phyloP scores from a whole-genome alignment of 1,140 invertebrate species.

The Medauroidea extradentata region DNA sequence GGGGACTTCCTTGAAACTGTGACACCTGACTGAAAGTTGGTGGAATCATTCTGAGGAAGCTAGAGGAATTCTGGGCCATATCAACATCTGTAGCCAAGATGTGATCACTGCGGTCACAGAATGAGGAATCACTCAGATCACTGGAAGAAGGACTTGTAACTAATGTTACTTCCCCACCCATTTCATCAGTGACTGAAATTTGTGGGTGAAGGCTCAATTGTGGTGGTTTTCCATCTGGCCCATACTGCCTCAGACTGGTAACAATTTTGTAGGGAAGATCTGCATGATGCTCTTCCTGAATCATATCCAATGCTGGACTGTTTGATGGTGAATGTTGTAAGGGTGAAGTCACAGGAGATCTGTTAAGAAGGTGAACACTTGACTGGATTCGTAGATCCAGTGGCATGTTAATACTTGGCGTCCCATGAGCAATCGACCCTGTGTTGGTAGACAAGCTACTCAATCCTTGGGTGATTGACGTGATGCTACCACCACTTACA shows the following conservation, averaged over 20 bases:
- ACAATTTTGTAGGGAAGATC: conserved; percentile 45
- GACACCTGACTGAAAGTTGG: no score
- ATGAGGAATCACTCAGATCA: no score
- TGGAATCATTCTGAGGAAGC: no score
- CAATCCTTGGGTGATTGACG: conserved; percentile 42
- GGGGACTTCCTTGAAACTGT: no score
- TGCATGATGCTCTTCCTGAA: conserved; percentile 73
- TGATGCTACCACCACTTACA: conserved; percentile 24
- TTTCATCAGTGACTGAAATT: conserved; percentile 85
- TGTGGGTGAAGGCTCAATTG: conserved; percentile 54
- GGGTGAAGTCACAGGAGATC: conserved; percentile 47
- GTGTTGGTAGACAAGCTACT: conserved; percentile 35
- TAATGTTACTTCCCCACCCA: conserved; percentile 75
- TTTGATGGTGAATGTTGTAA: conserved; percentile 45
- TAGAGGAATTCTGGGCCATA: no score
- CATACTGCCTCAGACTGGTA: conserved; percentile 48
- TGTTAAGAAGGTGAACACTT: conserved; percentile 45
- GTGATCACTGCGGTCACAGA: no score
- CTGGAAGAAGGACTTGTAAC: conserved; percentile 49
- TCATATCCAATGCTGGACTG: conserved; percentile 73
- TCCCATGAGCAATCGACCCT: conserved; percentile 72
- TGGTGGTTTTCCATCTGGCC: conserved; percentile 50
- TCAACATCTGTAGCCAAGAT: no score
- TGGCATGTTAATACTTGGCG: conserved; percentile 44
- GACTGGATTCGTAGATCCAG: conserved; percentile 47